Base-by-base conservation (phyloP, 2,113 vertebrate genomes). In the Saguinus imperator region DNA sequence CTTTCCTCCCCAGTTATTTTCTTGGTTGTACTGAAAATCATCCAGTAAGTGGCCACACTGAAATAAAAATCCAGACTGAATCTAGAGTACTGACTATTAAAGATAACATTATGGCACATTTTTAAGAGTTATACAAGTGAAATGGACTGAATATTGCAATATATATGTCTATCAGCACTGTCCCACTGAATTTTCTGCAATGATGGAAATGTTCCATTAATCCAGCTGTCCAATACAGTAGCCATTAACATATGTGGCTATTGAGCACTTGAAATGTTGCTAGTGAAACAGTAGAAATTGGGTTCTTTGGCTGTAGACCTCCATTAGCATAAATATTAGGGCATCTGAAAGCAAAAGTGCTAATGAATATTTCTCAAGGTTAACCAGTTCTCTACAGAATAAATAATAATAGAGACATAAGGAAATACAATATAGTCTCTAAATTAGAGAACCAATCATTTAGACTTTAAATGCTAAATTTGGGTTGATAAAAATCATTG, bases 391-490 rank as follows among this genome's bases (percentile, higher is more conserved):
- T 73, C 23, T 89, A 20, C 35, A 17, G 23, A 79, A 5, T 76
- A 95, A 75, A 73, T 48, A 94, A 52, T 29, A 94, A 45, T n/a
- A 89, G 1, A 96, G 13, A 58, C 48, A 87, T 0, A 0, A 57
- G 81, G 0, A 0, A 0, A 94, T 80, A 14, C 3, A 81, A 37
- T 23, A n/a, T 48, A 95, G 5, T 9, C 14, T 52, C 52, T 52
- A 93, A 96, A 70, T 11, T 0, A 6, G 87, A 11, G 29, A 64
- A 87, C 40, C 6, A 86, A 35, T 4, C 0, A 70, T 1, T 58
- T 86, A 97, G 95, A 85, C 20, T 8, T 58, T 70, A 90, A 48
- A 0, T 48, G 20, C 7, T 94, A 43, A 70, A 14, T 68, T 66
- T 6, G 5, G 40, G 14, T 7, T 43, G 25, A 58, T 75, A 57